These are phyloP conservation scores for Temnothorax rugatulus DNA, from an alignment of 2,888 invertebrate species.

Conservation along the genomic window DNA sequence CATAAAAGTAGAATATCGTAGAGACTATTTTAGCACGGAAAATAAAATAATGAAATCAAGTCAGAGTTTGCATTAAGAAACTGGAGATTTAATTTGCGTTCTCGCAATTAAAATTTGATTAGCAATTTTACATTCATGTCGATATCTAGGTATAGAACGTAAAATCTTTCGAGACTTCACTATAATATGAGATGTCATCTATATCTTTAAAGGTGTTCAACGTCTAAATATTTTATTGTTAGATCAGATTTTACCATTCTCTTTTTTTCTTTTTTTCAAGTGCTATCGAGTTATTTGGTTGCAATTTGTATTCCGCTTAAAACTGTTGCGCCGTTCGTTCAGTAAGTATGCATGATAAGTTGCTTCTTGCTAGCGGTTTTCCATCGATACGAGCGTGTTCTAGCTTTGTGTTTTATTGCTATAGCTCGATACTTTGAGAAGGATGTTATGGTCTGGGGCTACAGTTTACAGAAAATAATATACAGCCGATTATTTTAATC, in stretches of 20 bases:
- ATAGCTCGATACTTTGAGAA: neutral
- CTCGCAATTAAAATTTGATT: constrained; percentile 1
- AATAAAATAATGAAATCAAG: neutral
- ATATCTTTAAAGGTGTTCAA: neutral
- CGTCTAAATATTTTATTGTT: neutral
- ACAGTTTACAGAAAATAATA: neutral
- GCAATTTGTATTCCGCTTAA: constrained; percentile 2
- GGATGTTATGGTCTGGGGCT: neutral
- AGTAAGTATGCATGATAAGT: neutral
- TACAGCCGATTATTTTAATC: neutral
- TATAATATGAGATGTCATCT: neutral
- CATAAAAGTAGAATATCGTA: constrained; percentile 3
- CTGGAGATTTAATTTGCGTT: neutral
- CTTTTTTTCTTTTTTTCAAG: neutral
- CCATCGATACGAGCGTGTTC: neutral
- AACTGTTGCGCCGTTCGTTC: neutral
- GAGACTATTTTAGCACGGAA: neutral
- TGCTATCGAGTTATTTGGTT: neutral
- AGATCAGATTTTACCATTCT: neutral
- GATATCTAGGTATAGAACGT: neutral
- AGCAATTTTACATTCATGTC: neutral
- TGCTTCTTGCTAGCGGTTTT: neutral
- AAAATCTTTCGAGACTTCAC: neutral
- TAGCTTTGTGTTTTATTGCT: neutral
- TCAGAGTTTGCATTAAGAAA: neutral